A percentile compares a stretch with the other conserved stretches of the same genome.
Evolutionary conservation across 2,888 invertebrate genomes (phyloP).

Genomic region (Euplagia quadripunctaria): DNA sequence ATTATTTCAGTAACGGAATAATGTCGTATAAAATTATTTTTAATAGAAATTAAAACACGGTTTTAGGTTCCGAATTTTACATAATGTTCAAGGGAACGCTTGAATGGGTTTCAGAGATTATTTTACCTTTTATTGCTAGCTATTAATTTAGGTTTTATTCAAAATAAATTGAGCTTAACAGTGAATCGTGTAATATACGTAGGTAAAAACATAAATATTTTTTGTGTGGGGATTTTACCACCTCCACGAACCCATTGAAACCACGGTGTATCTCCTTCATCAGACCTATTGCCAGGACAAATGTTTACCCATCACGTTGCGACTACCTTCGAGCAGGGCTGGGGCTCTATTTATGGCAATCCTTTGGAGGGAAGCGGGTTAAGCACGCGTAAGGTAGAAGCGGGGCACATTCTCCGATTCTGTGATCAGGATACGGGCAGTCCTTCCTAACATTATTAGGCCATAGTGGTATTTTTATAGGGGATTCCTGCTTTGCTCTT

Average conservation of each 20-base stretch:
- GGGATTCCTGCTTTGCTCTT: too few relatives aligned
- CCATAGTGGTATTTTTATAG: too few relatives aligned
- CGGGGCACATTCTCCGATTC: too few relatives aligned
- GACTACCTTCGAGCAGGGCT: too few relatives aligned
- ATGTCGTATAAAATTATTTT: background rate
- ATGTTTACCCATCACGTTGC: too few relatives aligned
- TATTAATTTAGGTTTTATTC: background rate
- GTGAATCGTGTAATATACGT: background rate
- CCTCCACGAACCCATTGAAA: background rate
- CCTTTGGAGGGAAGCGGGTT: too few relatives aligned
- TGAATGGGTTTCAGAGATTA: background rate
- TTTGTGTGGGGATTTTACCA: background rate
- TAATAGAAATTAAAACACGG: background rate
- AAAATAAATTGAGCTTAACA: background rate
- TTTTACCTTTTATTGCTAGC: conserved; percentile 2
- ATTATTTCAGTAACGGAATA: conserved; percentile 7
- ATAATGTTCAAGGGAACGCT: background rate
- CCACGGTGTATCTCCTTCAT: too few relatives aligned
- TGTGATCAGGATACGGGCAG: too few relatives aligned
- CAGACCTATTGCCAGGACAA: too few relatives aligned
- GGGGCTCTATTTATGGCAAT: too few relatives aligned
- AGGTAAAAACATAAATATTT: background rate
- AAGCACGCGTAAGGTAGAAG: too few relatives aligned
- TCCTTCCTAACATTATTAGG: too few relatives aligned
- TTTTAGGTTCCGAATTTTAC: background rate